Base-by-base conservation (phyloP, 1,140 invertebrate species). In the Papilio xuthus region DNA sequence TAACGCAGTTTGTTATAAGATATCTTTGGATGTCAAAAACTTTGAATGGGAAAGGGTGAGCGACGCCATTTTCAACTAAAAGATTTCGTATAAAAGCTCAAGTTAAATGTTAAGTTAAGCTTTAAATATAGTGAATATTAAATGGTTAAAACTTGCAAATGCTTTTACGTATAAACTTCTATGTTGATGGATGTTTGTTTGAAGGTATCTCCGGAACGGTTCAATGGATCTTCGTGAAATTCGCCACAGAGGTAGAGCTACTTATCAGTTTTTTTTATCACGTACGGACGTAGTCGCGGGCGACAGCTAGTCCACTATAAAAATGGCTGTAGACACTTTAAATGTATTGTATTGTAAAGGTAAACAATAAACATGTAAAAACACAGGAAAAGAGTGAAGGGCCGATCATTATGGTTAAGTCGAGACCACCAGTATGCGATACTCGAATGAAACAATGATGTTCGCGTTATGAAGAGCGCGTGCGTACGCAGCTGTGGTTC, bases 331-430 rank as follows among this genome's bases (percentile, higher is more conserved):
- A 23, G 56, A 10, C 26, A 67, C 60, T 67, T 67, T 67, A 32
- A 60, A 67, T 15, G 23, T 28, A 28, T 67, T 67, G 60, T 67
- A 4, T 6, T 67, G 8, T 32, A 28, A 75, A 32, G 72, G 44
- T 53, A 53, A 75, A 75, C 72, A 75, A 75, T 75, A 73, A 73
- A 37, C 44, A 37, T 32, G 77, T 81, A 85, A 83, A 82, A 80
- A 82, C 79, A 84, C 84, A 84, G 88, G 90, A 77, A 89, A 89
- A 83, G 84, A 78, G 87, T 84, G 77, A 89, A 91, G 88, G 86
- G 89, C 87, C 84, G 84, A 91, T 89, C 90, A 82, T 87, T 80
- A 86, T 84, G 83, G 20, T 86, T 87, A 89, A 90, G 85, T 84
- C 72, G 74, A 79, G 90, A 92, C 89, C 90, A 92, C 90, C 89